Evolutionary conservation across 2,797 vertebrate species (phyloP).

Genomic region (Brachyalestes nurse): DNA sequence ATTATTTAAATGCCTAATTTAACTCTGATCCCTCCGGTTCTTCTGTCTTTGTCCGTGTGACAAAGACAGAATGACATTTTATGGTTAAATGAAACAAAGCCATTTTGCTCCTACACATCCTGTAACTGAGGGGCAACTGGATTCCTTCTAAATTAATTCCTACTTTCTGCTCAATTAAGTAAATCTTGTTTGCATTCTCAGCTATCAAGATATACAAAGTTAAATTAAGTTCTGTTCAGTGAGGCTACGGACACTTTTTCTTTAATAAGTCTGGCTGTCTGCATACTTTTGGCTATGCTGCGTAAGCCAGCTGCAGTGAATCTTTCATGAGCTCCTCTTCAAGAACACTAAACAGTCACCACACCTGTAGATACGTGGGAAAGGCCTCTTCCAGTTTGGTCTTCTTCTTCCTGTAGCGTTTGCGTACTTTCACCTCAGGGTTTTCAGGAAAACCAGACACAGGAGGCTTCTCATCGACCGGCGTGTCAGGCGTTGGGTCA

Average conservation of each 20-base stretch:
- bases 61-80: too few relatives aligned
- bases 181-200: too few relatives aligned
- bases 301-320: too few relatives aligned
- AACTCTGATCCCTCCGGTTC: neutral
- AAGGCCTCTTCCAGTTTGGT: slow-evolving; percentile 98
- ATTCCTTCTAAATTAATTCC: too few relatives aligned
- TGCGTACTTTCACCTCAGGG: slow-evolving; percentile 86
- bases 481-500: slow-evolving; percentile 85
- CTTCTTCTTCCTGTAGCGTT: slow-evolving; percentile 97
- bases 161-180: too few relatives aligned
- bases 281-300: neutral
- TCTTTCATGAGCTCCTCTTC: neutral
- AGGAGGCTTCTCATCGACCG: slow-evolving; percentile 84
- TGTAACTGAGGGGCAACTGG: too few relatives aligned
- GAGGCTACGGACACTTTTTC: too few relatives aligned
- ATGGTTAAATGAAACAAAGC: too few relatives aligned
- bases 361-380: slow-evolving; percentile 94
- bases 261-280: neutral
- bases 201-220: too few relatives aligned
- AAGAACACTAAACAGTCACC: slow-evolving; percentile 20
- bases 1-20: neutral
- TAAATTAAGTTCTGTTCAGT: too few relatives aligned
- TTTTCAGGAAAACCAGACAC: slow-evolving; percentile 86
- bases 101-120: too few relatives aligned
- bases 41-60: too few relatives aligned